Percentiles rank a stretch among this genome's conserved stretches.
phyloP scores from a whole-genome alignment of 2,888 invertebrate genomes.

The Operophtera brumata region DNA sequence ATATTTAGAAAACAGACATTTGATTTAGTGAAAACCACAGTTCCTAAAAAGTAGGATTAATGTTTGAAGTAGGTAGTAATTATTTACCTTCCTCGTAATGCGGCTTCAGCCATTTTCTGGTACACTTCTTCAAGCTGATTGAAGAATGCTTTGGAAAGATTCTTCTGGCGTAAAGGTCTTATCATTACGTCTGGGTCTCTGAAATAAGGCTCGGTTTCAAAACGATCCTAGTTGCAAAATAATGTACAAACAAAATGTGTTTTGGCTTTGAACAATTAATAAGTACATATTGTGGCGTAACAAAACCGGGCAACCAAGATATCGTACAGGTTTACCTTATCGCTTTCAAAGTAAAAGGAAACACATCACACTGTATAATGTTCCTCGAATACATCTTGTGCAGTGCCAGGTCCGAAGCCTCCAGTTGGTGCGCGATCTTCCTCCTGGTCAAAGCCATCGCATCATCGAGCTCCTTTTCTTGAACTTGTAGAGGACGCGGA shows the following conservation, averaged over 20 bases:
- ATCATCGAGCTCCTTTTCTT: slow-evolving; percentile 80
- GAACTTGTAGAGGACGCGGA: slow-evolving; percentile 82
- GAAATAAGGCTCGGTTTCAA: background rate
- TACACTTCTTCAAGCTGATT: slow-evolving; percentile 79
- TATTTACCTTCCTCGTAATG: slow-evolving; percentile 76
- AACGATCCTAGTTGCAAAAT: too few species aligned
- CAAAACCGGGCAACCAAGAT: too few species aligned
- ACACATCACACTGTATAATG: slow-evolving; percentile 83
- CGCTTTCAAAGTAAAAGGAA: slow-evolving; percentile 81
- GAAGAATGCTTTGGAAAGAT: slow-evolving; percentile 80
- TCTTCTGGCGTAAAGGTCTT: slow-evolving; percentile 83
- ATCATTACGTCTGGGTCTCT: slow-evolving; percentile 72
- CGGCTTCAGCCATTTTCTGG: slow-evolving; percentile 80
- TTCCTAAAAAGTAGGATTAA: too few species aligned
- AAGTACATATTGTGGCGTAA: too few species aligned
- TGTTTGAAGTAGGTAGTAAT: background rate
- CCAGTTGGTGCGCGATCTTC: slow-evolving; percentile 85
- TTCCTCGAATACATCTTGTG: slow-evolving; percentile 84
- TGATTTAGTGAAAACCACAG: background rate
- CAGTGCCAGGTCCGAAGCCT: slow-evolving; percentile 83
- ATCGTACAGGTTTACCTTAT: slow-evolving; percentile 68
- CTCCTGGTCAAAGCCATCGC: slow-evolving; percentile 83
- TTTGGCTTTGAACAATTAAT: too few species aligned
- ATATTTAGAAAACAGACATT: background rate
- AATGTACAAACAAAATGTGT: too few species aligned